Conservation (phyloP, 2,888 invertebrate genomes). For the Lasioglossum vierecki region DNA sequence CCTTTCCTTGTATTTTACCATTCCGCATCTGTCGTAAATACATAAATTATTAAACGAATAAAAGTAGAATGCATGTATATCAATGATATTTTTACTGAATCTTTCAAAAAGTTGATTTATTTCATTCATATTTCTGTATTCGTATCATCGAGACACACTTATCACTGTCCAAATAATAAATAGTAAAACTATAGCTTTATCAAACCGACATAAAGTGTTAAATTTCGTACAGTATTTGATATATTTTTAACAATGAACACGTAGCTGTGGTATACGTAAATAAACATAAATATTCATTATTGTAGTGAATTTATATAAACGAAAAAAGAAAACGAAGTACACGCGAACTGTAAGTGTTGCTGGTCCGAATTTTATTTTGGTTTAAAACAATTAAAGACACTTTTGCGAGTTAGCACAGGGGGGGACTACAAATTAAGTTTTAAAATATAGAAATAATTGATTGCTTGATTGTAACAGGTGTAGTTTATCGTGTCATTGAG, state of each 20-base stretch:
- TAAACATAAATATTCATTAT: slow-evolving; percentile 16
- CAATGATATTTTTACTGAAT: not conserved
- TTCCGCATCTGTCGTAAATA: not conserved
- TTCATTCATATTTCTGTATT: slow-evolving; percentile 15
- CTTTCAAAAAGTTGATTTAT: slow-evolving; percentile 4
- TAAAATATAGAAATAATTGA: slow-evolving; percentile 7
- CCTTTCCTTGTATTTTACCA: not conserved
- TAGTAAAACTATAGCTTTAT: slow-evolving; percentile 34
- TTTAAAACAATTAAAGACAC: not conserved
- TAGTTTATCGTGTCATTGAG: slow-evolving; percentile 16
- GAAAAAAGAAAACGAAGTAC: not conserved
- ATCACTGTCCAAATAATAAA: slow-evolving; percentile 25
- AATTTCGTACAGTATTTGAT: slow-evolving; percentile 52
- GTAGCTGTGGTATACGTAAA: slow-evolving; percentile 13
- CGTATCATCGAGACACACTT: slow-evolving; percentile 1
- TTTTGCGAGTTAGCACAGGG: not conserved
- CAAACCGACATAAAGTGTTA: slow-evolving; percentile 29
- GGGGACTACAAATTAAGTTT: not conserved
- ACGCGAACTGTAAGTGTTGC: slow-evolving; percentile 2
- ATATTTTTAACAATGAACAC: slow-evolving; percentile 49
- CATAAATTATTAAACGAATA: not conserved
- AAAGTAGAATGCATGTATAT: not conserved
- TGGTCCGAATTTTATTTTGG: not conserved
- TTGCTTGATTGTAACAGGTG: slow-evolving; percentile 8
- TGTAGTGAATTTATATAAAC: slow-evolving; percentile 14